A percentile compares a stretch with the other conserved stretches of the same genome.
Conservation (phyloP, 2,113 vertebrate species). For the Parus major region DNA sequence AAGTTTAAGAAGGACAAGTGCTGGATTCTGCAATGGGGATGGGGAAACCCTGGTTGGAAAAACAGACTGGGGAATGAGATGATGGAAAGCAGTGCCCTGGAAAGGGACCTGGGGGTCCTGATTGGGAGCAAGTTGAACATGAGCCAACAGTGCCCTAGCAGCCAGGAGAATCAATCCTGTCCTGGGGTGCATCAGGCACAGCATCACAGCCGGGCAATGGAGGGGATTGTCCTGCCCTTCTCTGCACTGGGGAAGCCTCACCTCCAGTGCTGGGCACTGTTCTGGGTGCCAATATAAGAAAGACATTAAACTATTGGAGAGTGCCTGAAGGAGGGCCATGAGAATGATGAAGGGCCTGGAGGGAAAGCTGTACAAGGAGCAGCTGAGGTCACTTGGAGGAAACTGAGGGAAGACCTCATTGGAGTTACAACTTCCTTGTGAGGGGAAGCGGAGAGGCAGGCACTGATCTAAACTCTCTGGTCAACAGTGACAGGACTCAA, state of each 20-base stretch:
- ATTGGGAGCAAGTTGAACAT: accelerated
- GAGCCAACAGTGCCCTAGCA: not conserved
- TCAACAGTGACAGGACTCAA: not conserved
- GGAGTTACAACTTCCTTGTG: accelerated
- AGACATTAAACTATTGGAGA: not conserved
- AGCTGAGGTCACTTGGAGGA: not conserved
- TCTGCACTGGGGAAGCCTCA: accelerated
- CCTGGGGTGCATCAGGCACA: not conserved
- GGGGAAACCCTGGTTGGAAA: not conserved
- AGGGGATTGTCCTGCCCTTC: not conserved
- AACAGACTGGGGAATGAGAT: not conserved
- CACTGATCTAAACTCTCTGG: no score
- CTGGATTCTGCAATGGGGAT: not conserved
- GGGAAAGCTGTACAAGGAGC: accelerated
- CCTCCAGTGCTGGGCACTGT: accelerated
- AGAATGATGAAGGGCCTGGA: not conserved
- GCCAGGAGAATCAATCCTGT: accelerated
- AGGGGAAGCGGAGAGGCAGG: not conserved
- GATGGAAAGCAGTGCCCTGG: not conserved
- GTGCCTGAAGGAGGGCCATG: no score
- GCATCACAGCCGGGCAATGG: accelerated
- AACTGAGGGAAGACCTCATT: accelerated
- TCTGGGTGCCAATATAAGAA: accelerated
- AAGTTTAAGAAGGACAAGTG: not conserved
- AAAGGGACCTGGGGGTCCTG: not conserved